Evolutionary conservation across 2,888 invertebrate genomes (phyloP), one percentile per base, ranked within the genome.

Genomic region (Chalcis sispes): DNA sequence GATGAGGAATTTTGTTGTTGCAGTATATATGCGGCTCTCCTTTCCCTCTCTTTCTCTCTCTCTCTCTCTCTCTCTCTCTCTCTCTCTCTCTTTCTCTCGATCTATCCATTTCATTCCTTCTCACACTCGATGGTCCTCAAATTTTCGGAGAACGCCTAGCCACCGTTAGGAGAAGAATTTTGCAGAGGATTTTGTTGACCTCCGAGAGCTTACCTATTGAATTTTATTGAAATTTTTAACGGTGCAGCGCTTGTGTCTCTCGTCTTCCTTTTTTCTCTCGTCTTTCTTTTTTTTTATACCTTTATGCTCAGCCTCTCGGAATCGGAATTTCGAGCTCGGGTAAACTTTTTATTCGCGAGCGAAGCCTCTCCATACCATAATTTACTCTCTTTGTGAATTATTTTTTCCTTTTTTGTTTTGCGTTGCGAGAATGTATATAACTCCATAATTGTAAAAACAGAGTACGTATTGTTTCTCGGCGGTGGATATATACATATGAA

Each of bases 201-300:
- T 8, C 5, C n/a, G 23, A 10, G 36, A 20, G 50, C 50, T 32
- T 32, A 20, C 10, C 23, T 23, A 65, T 50, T 36, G 50, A 65
- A 65, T 50, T 65, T 65, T 65, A 65, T 65, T 52, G 65, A 65
- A 65, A 50, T 52, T 65, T 36, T 65, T 32, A 23, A n/a, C 32
- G n/a, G 7, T 8, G 23, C 1, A 27, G 10, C 54, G 54, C 54
- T 4, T 15, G 50, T 20, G 20, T 10, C 20, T 50, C 7, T 50
- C 18, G 50, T 20, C 20, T 50, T 50, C n/a, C 10, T 46, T 46
- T 46, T 15, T 46, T 46, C n/a, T 29, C 29, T 29, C 15, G 1
- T 36, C 1, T 15, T 8, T 20, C 20, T 18, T 48, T 46, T 42
- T 46, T 42, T 62, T 23, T 25, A 62, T 40, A 20, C 1, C 13